Percentiles rank a stretch among this genome's conserved stretches.
Conservation (phyloP, 2,888 invertebrate species). For the Lapara coniferarum region DNA sequence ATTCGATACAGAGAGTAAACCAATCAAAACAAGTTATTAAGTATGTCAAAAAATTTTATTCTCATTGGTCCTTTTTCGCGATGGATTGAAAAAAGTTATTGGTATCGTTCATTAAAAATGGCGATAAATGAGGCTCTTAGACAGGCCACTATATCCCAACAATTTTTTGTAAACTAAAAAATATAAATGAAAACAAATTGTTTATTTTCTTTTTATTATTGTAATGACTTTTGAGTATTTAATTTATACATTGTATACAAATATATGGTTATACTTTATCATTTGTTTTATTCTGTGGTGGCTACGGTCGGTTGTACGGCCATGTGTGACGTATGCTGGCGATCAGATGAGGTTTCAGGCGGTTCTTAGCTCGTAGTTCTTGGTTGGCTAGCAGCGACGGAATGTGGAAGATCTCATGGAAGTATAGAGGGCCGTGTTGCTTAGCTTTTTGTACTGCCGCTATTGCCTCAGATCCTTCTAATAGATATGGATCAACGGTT, state of each 20-base stretch:
- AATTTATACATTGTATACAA: constrained; percentile 46
- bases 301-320: constrained; percentile 81
- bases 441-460: constrained; percentile 81
- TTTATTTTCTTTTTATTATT: constrained; percentile 28
- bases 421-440: constrained; percentile 84
- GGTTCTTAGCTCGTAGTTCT: constrained; percentile 82
- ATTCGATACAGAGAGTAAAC: too few species aligned
- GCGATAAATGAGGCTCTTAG: too few species aligned
- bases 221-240: constrained; percentile 48
- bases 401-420: constrained; percentile 86
- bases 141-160: too few species aligned
- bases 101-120: too few species aligned
- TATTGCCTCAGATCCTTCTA: constrained; percentile 84
- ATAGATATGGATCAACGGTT: constrained; percentile 80
- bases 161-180: neutral
- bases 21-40: too few species aligned
- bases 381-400: constrained; percentile 85
- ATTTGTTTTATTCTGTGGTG: constrained; percentile 42
- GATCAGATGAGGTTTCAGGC: constrained; percentile 83
- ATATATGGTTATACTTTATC: constrained; percentile 43
- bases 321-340: constrained; percentile 85
- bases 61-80: too few species aligned
- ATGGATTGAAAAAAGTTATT: too few species aligned
- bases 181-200: constrained; percentile 4
- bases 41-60: too few species aligned